Conservation (phyloP, 2,888 invertebrate genomes). For the Apamea epomidion region DNA sequence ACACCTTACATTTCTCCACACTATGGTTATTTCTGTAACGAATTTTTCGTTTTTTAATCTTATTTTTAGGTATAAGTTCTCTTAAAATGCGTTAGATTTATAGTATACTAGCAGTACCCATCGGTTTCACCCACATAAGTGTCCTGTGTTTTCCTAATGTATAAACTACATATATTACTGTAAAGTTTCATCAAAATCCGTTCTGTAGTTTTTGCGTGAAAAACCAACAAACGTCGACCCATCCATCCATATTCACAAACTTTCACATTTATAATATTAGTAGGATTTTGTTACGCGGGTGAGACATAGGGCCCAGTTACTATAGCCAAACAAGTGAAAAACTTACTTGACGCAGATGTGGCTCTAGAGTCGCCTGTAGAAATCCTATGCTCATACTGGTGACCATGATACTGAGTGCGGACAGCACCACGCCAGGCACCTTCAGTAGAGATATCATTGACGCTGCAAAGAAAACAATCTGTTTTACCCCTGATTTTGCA, state of each 20-base stretch:
- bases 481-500: too few relatives aligned
- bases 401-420: constrained; percentile 93
- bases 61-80: neutral
- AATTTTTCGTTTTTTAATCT: too few relatives aligned
- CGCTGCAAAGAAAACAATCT: constrained; percentile 81
- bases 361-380: constrained; percentile 96
- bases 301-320: neutral
- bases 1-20: too few relatives aligned
- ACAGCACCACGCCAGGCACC: constrained; percentile 94
- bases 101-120: neutral
- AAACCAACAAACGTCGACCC: too few relatives aligned
- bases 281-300: neutral
- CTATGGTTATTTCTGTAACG: too few relatives aligned
- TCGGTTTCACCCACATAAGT: too few relatives aligned
- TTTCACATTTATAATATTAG: too few relatives aligned
- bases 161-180: too few relatives aligned
- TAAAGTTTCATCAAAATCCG: too few relatives aligned
- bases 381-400: constrained; percentile 96
- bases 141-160: too few relatives aligned
- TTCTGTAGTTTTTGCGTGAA: too few relatives aligned
- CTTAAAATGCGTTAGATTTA: neutral
- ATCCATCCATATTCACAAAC: too few relatives aligned
- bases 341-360: constrained; percentile 93
- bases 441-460: constrained; percentile 92
- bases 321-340: neutral